phyloP scores from a whole-genome alignment of 2,113 vertebrate genomes.

The Gobius niger region DNA sequence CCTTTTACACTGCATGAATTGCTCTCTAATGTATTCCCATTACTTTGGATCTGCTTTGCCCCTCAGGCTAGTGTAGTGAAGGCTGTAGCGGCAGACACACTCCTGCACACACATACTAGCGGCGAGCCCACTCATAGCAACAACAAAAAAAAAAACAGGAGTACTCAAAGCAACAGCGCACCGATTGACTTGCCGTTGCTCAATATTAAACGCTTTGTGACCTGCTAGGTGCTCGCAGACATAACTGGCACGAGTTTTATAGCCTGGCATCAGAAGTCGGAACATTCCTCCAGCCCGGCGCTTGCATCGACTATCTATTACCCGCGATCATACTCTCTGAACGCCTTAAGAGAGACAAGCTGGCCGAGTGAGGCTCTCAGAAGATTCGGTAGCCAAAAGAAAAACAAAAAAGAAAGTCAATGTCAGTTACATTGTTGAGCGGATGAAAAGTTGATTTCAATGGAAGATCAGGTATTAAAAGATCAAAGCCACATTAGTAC shows the following conservation, averaged over 20 bases:
- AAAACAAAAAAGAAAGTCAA: conserved; percentile 15
- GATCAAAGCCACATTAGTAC: not conserved
- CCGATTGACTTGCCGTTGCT: conserved; percentile 69
- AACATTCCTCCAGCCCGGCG: conserved; percentile 33
- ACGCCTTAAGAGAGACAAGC: conserved; percentile 34
- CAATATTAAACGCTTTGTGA: conserved; percentile 67
- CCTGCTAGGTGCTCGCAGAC: conserved; percentile 60
- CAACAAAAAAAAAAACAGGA: conserved; percentile 18
- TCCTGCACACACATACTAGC: conserved; percentile 34
- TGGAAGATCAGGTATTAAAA: conserved; percentile 9
- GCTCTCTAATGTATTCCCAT: conserved; percentile 76
- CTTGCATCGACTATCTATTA: conserved; percentile 53
- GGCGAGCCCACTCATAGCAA: conserved; percentile 17
- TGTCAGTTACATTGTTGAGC: conserved; percentile 31
- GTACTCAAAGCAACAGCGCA: conserved; percentile 44
- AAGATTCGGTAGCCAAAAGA: conserved; percentile 15
- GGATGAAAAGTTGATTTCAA: conserved; percentile 29
- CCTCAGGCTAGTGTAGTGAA: conserved; percentile 64
- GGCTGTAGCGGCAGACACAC: conserved; percentile 47
- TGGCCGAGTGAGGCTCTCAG: conserved; percentile 7
- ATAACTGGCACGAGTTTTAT: conserved; percentile 58
- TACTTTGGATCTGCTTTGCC: conserved; percentile 72
- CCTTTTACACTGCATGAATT: conserved; percentile 66
- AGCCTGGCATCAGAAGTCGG: conserved; percentile 41
- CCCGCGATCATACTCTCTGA: conserved; percentile 32